phyloP scores from a whole-genome alignment of 2,113 vertebrate species.

The Glaucidium brasilianum region DNA sequence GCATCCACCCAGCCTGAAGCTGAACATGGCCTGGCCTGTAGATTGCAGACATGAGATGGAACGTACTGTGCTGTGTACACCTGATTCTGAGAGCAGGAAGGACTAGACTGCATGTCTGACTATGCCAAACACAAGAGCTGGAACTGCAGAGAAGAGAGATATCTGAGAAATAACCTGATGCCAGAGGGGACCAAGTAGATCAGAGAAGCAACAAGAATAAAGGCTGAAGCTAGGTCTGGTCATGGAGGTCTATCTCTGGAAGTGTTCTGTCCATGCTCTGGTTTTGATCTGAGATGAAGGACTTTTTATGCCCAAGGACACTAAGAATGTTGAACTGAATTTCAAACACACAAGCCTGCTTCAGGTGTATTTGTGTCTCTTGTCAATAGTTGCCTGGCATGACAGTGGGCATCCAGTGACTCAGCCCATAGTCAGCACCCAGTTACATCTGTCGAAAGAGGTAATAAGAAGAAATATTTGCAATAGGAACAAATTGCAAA shows the following conservation, averaged over 20 bases:
- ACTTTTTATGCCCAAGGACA: neutral
- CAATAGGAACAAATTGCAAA: neutral
- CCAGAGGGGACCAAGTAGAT: neutral
- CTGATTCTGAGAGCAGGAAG: neutral
- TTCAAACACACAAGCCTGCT: neutral
- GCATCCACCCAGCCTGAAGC: neutral
- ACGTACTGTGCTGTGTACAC: neutral
- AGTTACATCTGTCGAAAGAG: neutral
- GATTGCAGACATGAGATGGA: neutral
- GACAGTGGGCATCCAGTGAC: neutral
- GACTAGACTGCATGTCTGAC: neutral
- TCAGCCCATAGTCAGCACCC: neutral
- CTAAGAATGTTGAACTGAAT: neutral
- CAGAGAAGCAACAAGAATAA: neutral
- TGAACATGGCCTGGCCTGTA: neutral
- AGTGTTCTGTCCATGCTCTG: neutral
- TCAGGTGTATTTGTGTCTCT: neutral
- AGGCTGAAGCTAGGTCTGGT: neutral
- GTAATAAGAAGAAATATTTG: neutral
- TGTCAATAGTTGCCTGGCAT: neutral
- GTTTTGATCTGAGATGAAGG: neutral
- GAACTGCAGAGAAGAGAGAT: neutral
- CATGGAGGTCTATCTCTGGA: neutral
- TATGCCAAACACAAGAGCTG: neutral
- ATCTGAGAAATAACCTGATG: neutral